Base-by-base conservation (phyloP, 2,888 invertebrate genomes). In the Criorhina ranunculi region DNA sequence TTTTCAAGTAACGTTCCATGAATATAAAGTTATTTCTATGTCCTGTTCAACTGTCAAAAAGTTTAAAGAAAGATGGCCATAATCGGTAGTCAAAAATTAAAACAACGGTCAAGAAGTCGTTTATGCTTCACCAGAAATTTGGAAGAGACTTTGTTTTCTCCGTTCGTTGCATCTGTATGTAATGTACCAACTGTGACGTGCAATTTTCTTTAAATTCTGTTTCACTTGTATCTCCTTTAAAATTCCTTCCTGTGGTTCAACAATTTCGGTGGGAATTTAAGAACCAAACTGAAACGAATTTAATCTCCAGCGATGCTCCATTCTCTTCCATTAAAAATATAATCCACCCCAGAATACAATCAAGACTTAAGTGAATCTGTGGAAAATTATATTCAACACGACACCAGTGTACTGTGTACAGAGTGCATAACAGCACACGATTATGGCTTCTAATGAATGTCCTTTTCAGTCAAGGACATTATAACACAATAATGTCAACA, bases 401-500 rank as follows among this genome's bases (percentile, higher is more conserved):
- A 75, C 64, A 64, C 44, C 33, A 55, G 15, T 24, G 57, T 15
- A 44, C 35, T 31, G 46, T 35, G 51, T 12, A 15, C 15, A 24
- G n/a, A 0, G 33, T 9, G 33, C n/a, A 24, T 24, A 69, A 46
- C 8, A 31, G 55, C 33, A n/a, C 70, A 73, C 72, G 66, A 82
- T 60, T 82, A 67, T 72, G 53, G 67, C 67, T 76, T 59, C 60
- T 79, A 85, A 79, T 79, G 79, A 85, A 85, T 85, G 79, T 79
- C 85, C 85, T 64, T 75, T 79, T 62, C 75, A 79, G 70, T 85
- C 85, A 85, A 79, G 79, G 85, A 79, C 85, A 59, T 79, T 76
- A 76, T 62, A 79, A 75, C 79, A 85, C 85, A 85, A 85, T 85
- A 85, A 85, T 75, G 85, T 85, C 85, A 85, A 85, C 85, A 79